A percentile compares a stretch with the other conserved stretches of the same genome.
Evolutionary conservation across 2,797 vertebrate genomes (phyloP).

Genomic region (Tauraco hartlaubi): DNA sequence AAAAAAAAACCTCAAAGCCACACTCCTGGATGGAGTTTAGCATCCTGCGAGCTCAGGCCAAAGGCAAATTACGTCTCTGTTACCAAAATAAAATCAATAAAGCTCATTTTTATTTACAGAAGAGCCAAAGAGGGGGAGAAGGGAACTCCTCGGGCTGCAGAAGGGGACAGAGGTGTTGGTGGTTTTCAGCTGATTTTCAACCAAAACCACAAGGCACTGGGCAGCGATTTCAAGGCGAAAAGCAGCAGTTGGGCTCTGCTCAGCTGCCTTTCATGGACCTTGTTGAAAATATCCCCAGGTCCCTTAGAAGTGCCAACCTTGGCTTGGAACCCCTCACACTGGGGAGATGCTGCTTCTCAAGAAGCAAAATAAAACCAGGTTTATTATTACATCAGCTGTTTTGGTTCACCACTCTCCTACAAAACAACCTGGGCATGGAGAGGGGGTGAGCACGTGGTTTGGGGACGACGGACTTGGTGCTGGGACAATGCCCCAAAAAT

Average conservation of each 20-base stretch:
- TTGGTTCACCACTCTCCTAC: neutral
- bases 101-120: neutral
- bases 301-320: neutral
- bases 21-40: neutral
- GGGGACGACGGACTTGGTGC: fast-evolving
- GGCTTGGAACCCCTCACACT: neutral
- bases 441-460: fast-evolving
- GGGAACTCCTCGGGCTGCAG: neutral
- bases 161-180: neutral
- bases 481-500: neutral
- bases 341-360: neutral
- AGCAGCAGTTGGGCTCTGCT: neutral
- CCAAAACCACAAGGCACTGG: neutral
- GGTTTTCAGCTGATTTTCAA: neutral
- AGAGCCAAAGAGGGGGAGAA: neutral
- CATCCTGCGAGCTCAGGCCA: neutral
- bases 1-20: neutral
- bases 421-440: neutral
- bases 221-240: neutral
- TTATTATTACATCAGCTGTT: neutral
- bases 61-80: neutral
- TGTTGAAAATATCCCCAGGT: neutral
- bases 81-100: constrained; percentile 26
- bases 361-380: neutral
- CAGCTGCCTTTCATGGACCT: neutral